Evolutionary conservation across 2,888 invertebrate genomes (phyloP).

Genomic region (Entomobrya multifasciata): DNA sequence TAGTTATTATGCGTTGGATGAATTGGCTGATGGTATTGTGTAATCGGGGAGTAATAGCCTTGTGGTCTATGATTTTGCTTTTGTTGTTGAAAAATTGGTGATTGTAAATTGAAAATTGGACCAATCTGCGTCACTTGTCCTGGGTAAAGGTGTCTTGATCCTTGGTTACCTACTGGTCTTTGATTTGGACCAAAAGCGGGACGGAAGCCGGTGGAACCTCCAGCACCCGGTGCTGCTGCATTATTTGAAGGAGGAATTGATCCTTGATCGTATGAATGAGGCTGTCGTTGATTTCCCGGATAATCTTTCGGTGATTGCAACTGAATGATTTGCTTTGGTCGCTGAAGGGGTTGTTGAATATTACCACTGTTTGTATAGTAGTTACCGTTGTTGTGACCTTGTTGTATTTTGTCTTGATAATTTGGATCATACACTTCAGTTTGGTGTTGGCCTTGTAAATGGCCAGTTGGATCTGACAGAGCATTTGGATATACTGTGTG

Average conservation of each 20-base stretch:
- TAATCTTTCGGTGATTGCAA: conserved; percentile 70
- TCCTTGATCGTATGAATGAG: conserved; percentile 73
- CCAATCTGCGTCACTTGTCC: conserved; percentile 65
- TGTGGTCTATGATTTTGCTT: conserved; percentile 72
- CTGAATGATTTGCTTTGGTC: conserved; percentile 68
- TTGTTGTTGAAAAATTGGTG: conserved; percentile 69
- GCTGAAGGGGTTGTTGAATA: conserved; percentile 58
- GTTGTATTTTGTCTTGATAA: conserved; percentile 69
- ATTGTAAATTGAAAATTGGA: conserved; percentile 72
- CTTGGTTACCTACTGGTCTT: conserved; percentile 21
- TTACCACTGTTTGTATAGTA: conserved; percentile 40
- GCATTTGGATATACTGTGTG: conserved; percentile 28
- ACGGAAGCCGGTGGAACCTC: conserved; percentile 73
- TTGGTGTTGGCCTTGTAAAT: conserved; percentile 55
- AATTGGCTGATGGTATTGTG: conserved; percentile 77
- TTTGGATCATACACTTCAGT: conserved; percentile 59
- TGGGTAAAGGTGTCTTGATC: conserved; percentile 62
- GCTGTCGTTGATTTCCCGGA: conserved; percentile 65
- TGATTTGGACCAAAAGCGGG: conserved; percentile 77
- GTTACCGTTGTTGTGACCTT: conserved; percentile 10
- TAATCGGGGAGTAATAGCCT: conserved; percentile 79
- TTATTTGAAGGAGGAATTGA: conserved; percentile 59
- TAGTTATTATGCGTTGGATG: conserved; percentile 70
- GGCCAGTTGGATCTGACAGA: conserved; percentile 11
- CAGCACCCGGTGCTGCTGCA: neutral